Evolutionary conservation across 2,113 vertebrate genomes (phyloP).

Genomic region (Cynoglossus semilaevis): DNA sequence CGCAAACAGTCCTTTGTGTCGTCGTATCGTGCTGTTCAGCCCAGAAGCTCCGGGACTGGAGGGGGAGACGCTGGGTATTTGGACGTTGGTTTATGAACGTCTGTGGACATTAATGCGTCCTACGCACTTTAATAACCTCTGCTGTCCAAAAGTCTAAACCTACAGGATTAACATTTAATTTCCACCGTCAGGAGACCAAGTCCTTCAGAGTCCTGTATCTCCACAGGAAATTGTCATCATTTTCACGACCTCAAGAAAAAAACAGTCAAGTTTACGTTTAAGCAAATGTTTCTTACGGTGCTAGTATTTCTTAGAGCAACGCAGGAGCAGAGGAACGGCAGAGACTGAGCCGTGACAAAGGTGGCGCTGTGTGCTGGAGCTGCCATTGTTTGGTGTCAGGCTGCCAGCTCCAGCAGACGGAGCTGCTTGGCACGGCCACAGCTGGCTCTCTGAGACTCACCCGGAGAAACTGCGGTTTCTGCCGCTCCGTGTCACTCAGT

Average conservation of each 20-base stretch:
- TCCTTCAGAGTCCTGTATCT: too few relatives aligned
- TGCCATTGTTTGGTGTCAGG: conserved; percentile 55
- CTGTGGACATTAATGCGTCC: too few relatives aligned
- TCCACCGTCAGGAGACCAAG: too few relatives aligned
- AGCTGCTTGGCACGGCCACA: conserved; percentile 58
- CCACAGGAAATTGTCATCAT: too few relatives aligned
- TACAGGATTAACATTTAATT: too few relatives aligned
- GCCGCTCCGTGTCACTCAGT: conserved; percentile 10
- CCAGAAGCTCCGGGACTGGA: neutral
- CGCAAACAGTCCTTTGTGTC: conserved; percentile 66
- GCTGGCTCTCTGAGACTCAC: conserved; percentile 10
- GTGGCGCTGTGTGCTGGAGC: conserved; percentile 43
- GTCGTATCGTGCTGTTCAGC: conserved; percentile 31
- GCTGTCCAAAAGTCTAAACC: too few relatives aligned
- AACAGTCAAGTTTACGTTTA: too few relatives aligned
- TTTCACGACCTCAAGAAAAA: too few relatives aligned
- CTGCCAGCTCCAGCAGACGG: conserved; percentile 53
- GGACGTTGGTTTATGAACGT: too few relatives aligned
- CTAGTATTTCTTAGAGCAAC: neutral
- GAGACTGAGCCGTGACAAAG: conserved; percentile 46
- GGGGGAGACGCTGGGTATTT: neutral
- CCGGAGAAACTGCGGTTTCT: conserved; percentile 6
- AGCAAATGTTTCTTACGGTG: too few relatives aligned
- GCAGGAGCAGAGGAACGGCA: conserved; percentile 25
- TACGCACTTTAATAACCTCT: too few relatives aligned